Base-by-base conservation (phyloP, 2,113 vertebrate genomes). In the Psephotus haematonotus region DNA sequence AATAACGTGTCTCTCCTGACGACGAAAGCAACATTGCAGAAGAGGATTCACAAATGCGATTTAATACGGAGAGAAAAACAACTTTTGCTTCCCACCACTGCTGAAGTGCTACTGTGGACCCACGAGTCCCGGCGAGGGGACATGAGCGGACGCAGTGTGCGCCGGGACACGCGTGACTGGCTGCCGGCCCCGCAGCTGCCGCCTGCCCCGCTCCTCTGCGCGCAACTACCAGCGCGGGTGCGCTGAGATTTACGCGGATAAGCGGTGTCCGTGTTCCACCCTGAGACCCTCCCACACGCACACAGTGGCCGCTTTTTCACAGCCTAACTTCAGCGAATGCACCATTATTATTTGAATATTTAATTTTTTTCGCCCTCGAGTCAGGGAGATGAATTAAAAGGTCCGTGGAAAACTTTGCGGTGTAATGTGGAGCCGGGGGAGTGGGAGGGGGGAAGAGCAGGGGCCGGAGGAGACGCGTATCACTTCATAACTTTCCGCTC, bases 41-140 rank as follows among this genome's bases (percentile, higher is more conserved):
- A 57, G 94, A 95, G 91, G 86, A 97, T 97, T 96, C 97, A 92
- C 86, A 97, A 91, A 97, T 96, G 94, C 93, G 75, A 95, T 95
- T 93, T 97, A 97, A 97, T 95, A 85, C 8, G 65, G 53, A 78
- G 71, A 39, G 41, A 82, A 92, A 90, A 85, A 4, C 57, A 89
- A 97, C 94, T 97, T 98, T 94, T 77, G 72, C 88, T 83, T 70
- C 64, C 50, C 90, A 43, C 62, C 71, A 8, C 75, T 41, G 46
- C 74, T 8, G 9, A 76, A 88, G 72, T 75, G 52, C 83, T 93
- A 68, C 14, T 20, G 67, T 6, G 35, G 77, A 72, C 57, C 39
- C 41, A 29, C 9, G 8, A 41, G 76, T 44, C 86, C n/a, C 19
- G 44, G 88, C 74, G 43, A 9, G 25, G 41, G 22, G 15, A 62